Conservation (phyloP, 2,888 invertebrate genomes). For the Mallateleia sp. region DNA sequence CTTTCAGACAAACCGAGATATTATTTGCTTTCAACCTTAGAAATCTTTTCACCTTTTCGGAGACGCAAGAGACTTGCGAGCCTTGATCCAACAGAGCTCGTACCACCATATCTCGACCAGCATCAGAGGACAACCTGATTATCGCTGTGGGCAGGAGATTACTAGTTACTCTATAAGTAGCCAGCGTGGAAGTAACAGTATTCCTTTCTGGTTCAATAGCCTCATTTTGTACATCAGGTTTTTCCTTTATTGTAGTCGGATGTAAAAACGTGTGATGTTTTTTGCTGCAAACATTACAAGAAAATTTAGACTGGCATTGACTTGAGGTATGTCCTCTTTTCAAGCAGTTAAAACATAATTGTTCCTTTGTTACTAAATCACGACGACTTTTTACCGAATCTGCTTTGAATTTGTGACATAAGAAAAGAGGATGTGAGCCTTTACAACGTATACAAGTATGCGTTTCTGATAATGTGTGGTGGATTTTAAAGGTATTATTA, state of each 20-base stretch:
- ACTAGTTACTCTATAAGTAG: not conserved
- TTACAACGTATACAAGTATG: constrained; percentile 18
- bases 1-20: too few relatives aligned
- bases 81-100: too few relatives aligned
- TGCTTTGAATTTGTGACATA: constrained; percentile 14
- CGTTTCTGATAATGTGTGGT: not conserved
- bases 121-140: not conserved
- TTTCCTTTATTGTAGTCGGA: too few relatives aligned
- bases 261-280: constrained; percentile 28
- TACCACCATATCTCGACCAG: too few relatives aligned
- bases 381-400: not conserved
- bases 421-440: constrained; percentile 25
- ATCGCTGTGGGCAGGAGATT: not conserved
- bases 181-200: too few relatives aligned
- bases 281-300: not conserved
- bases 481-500: too few relatives aligned
- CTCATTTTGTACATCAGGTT: too few relatives aligned
- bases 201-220: too few relatives aligned
- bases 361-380: not conserved
- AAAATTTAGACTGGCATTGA: not conserved
- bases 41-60: too few relatives aligned
- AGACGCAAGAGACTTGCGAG: too few relatives aligned
- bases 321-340: too few relatives aligned
- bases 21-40: too few relatives aligned
- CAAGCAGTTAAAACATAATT: not conserved